A percentile compares a stretch with the other conserved stretches of the same genome.
phyloP scores from a whole-genome alignment of 2,113 vertebrate species.

The Mesitornis unicolor region DNA sequence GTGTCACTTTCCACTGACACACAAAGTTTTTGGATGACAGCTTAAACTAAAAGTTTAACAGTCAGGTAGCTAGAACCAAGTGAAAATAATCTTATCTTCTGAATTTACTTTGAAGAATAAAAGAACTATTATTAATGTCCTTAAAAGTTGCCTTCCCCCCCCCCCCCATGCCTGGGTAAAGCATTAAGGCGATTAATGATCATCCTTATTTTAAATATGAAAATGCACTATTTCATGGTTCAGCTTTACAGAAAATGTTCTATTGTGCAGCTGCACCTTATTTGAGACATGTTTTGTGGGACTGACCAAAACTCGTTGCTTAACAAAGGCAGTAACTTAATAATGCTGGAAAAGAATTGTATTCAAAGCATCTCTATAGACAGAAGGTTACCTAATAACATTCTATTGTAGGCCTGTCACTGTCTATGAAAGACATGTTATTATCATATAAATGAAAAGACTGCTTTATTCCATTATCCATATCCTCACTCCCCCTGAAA shows the following conservation, averaged over 20 bases:
- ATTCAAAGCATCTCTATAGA: slow-evolving; percentile 46
- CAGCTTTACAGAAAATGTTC: slow-evolving; percentile 7
- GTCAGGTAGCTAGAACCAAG: neutral
- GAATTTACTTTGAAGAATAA: neutral
- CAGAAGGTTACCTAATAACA: slow-evolving; percentile 49
- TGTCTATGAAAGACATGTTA: slow-evolving; percentile 45
- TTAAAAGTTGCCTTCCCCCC: neutral
- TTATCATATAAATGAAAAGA: slow-evolving; percentile 63
- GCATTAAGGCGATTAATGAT: slow-evolving; percentile 25
- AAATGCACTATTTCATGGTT: neutral
- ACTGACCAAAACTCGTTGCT: slow-evolving; percentile 41
- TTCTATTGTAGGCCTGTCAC: slow-evolving; percentile 34
- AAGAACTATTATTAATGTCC: neutral
- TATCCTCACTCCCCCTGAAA: neutral
- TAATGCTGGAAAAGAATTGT: slow-evolving; percentile 23
- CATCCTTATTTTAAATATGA: neutral
- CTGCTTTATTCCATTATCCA: neutral
- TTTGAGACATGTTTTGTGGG: slow-evolving; percentile 33
- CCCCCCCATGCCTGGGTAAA: neutral
- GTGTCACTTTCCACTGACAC: neutral
- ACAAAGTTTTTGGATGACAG: neutral
- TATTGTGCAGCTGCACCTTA: neutral
- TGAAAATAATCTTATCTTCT: slow-evolving; percentile 10
- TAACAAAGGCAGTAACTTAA: slow-evolving; percentile 43
- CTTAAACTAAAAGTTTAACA: neutral